phyloP scores from a whole-genome alignment of 2,888 invertebrate genomes.

The Lasioglossum morio region DNA sequence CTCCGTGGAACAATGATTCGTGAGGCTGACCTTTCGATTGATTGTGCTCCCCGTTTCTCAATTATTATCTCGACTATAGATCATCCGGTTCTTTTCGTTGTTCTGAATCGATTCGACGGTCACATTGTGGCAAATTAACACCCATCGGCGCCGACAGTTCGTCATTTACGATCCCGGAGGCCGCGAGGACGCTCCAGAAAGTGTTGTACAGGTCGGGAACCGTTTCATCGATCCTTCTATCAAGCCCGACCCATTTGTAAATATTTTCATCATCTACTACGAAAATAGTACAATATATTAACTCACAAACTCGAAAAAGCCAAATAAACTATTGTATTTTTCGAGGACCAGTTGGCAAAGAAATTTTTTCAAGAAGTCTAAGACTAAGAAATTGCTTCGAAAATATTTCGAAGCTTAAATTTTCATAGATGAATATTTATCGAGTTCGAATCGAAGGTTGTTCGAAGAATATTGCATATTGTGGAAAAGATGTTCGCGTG shows the following conservation, averaged over 20 bases:
- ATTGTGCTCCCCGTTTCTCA: neutral
- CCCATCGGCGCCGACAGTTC: neutral
- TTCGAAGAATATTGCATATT: neutral
- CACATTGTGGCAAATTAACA: slow-evolving; percentile 38
- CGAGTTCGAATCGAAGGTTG: neutral
- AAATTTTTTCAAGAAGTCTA: neutral
- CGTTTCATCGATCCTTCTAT: neutral
- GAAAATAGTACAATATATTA: neutral
- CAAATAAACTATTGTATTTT: neutral
- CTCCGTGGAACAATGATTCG: neutral
- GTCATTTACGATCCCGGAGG: neutral
- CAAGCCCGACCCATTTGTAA: neutral
- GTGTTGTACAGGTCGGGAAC: slow-evolving; percentile 32
- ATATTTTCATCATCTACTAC: neutral
- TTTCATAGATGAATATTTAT: neutral
- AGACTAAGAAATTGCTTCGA: neutral
- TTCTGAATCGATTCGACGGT: slow-evolving; percentile 6
- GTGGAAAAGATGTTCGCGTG: neutral
- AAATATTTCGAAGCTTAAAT: neutral
- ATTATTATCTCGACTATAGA: neutral
- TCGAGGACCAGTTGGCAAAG: too few species aligned
- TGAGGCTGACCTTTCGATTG: slow-evolving; percentile 25
- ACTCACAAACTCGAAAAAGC: neutral
- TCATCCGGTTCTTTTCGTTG: slow-evolving; percentile 4
- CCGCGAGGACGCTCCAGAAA: neutral